These are phyloP conservation scores for Hirudinaria manillensis DNA, from an alignment of 2,888 invertebrate genomes.

Conservation along the genomic window DNA sequence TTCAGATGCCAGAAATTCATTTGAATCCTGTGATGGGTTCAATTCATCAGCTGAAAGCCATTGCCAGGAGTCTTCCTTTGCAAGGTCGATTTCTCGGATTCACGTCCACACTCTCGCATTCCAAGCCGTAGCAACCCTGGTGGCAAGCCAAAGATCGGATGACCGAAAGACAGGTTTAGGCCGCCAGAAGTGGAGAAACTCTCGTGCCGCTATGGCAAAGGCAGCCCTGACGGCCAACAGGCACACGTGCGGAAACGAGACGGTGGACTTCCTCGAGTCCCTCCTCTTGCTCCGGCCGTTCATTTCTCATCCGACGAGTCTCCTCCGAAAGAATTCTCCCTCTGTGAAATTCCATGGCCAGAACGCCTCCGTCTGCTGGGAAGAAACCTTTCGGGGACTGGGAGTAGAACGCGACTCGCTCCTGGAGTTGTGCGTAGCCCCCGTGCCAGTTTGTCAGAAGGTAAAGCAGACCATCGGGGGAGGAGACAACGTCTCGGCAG, in stretches of 20 bases:
- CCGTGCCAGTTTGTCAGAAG: slow-evolving; percentile 74
- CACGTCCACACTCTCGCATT: slow-evolving; percentile 82
- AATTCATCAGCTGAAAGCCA: not conserved
- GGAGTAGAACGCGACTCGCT: not conserved
- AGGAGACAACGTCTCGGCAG: slow-evolving; percentile 79
- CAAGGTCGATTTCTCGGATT: slow-evolving; percentile 65
- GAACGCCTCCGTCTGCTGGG: slow-evolving; percentile 76
- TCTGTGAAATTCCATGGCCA: slow-evolving; percentile 51
- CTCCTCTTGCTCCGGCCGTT: slow-evolving; percentile 42
- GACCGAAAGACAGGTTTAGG: slow-evolving; percentile 50
- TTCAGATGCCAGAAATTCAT: not conserved
- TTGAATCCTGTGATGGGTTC: not conserved
- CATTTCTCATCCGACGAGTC: slow-evolving; percentile 68
- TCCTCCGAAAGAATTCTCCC: slow-evolving; percentile 51
- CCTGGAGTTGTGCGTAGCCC: slow-evolving; percentile 69
- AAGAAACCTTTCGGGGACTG: slow-evolving; percentile 56
- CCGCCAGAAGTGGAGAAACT: slow-evolving; percentile 65
- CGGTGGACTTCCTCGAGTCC: slow-evolving; percentile 55
- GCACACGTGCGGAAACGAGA: slow-evolving; percentile 68
- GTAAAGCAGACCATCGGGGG: slow-evolving; percentile 76
- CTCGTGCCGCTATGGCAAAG: slow-evolving; percentile 72
- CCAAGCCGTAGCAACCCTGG: slow-evolving; percentile 58
- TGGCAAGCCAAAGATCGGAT: not conserved
- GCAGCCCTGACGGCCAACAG: slow-evolving; percentile 75
- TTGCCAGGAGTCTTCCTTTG: not conserved